Base-by-base conservation (phyloP, 1,140 invertebrate species). In the Achatina immaculata region DNA sequence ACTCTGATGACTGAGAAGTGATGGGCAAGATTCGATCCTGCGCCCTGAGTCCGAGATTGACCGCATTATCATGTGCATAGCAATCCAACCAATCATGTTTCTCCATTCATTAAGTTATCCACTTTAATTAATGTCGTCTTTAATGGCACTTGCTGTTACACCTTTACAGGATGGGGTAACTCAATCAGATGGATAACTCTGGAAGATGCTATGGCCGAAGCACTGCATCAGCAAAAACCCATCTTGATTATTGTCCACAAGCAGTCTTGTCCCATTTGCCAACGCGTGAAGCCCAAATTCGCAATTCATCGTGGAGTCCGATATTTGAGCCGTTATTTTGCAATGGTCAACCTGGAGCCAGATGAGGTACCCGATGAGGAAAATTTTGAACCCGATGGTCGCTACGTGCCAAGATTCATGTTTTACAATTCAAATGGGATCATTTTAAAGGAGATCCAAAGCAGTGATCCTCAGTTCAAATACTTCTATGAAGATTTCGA, bases 181-280 rank as follows among this genome's bases (percentile, higher is more conserved):
- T 24, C 38, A 7, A 71, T 71, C 38, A 24, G n/a, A 19, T 71
- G 72, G 72, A 14, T 36, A 9, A 28, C 21, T 11, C 31, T 74
- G 40, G 1, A 51, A 2, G 72, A 74, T 9, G 72, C 42, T 3
- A 45, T 74, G 72, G 9, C 24, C 1, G 31, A 51, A n/a, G 19
- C 72, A 7, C 0, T 2, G 31, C 19, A 6, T 3, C 28, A n/a
- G 9, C 48, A 74, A 14, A 74, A 74, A 74, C 72, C 40, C 3
- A n/a, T 74, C 3, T 51, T 74, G 72, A 45, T 51, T 42, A 51
- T 74, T 19, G 45, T 77, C 4, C 51, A 62, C 55, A 40, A 36
- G n/a, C 1, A 9, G 21, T 21, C 9, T 7, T 77, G 75, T 14
- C 75, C 75, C 16, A 34, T 51, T n/a, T 77, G 75, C 42, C 21